Base-by-base conservation (phyloP, 1,140 invertebrate species). In the Megalonaias nervosa region DNA sequence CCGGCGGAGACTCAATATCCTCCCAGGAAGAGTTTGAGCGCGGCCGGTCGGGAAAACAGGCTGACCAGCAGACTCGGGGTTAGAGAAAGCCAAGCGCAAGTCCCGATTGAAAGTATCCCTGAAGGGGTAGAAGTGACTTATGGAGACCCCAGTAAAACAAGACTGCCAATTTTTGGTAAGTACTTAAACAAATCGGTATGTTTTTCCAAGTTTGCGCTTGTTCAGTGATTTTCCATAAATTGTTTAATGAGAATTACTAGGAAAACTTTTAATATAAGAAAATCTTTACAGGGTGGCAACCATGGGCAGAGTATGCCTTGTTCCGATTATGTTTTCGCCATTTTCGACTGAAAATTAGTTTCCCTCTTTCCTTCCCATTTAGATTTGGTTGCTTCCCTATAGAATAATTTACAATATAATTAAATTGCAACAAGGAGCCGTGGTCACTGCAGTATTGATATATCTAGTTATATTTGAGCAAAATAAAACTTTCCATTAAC, bases 161-260 rank as follows among this genome's bases (percentile, higher is more conserved):
- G 88, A 71, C 81, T 90, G 66, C 89, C 89, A 15, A 79, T 90
- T 16, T 90, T 90, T 76, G 89, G 89, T 90, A 86, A 86, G 87
- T 84, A 16, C 62, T 61, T 62, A 48, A 38, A 38, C 38, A 38
- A 48, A 48, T 11, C 6, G 9, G 11, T 48, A 48, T 9, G 2
- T 67, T 67, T 21, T 67, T 67, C 5, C 19, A 21, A 31, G 19
- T 12, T 17, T 67, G 12, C 16, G 5, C 19, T 17, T 9, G 11
- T 19, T 31, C 31, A 67, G 31, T 17, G 11, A 17, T 21, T 19
- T 38, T 31, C 5, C 17, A 17, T 6, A 19, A 21, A 12, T 67
- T 17, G 19, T 38, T n/a, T n/a, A 67, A 17, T 67, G 19, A 19
- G 21, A 21, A 9, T 31, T 38, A 21, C 31, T 31, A 14, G 5